Evolutionary conservation across 2,113 vertebrate species (phyloP), one percentile per base, ranked within the genome.

Genomic region (Pongo abelii): DNA sequence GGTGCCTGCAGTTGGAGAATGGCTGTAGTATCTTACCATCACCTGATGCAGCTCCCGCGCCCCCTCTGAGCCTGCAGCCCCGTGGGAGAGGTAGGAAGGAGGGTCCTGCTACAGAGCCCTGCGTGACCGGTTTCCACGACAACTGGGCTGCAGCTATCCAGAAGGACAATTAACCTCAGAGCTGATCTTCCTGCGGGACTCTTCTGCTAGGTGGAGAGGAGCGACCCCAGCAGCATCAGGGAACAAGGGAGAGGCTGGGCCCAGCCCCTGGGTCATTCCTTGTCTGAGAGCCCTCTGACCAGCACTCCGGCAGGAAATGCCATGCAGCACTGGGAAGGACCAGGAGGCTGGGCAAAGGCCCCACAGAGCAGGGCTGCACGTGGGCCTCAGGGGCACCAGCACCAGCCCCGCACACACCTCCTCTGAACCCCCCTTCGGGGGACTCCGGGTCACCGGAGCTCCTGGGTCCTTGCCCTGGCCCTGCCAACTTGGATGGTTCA

Each of bases 121-220:
- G 22, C 0, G 25, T 97, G 86, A 43, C 32, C 0, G 93, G 98
- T 99, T 98, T 96, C 98, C 93, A 98, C 98, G 98, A 96, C 98
- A 98, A 99, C 98, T 20, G 92, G 88, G 96, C 98, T 97, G 96
- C 97, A 74, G 95, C 93, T 95, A 96, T 98, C 97, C 59, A 70
- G 98, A 98, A 98, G 98, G 98, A 98, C 97, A 98, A 98, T 98
- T 98, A 98, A 97, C 97, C 92, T 94, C 84, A 92, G 85, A 94
- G 86, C 18, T 88, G 98, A 96, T 95, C 97, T 92, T 91, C 93
- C 89, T 85, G 95, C 70, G 72, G 97, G 87, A 94, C 97, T 84
- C 95, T 84, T 35, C 94, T 94, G 84, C 94, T 89, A 93, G 79
- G 93, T 85, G 91, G 92, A 95, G 88, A 94, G 59, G 95, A 92